Evolutionary conservation across 2,888 invertebrate species (phyloP).

Genomic region (Physocephala rufipes): DNA sequence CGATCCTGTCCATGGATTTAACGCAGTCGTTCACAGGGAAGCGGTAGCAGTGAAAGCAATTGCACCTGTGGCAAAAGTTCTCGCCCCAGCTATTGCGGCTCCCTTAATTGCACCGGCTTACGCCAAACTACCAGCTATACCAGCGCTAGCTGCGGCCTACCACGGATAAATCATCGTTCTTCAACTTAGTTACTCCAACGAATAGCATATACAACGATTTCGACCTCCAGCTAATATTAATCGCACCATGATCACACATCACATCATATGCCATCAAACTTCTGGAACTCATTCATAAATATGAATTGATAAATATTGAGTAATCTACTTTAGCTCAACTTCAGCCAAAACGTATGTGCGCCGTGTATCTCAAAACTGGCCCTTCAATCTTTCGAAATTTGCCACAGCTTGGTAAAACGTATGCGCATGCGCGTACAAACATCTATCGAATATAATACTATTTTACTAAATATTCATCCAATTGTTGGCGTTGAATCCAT

Average conservation of each 20-base stretch:
- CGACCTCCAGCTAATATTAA: slow-evolving; percentile 30
- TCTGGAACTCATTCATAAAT: too few species aligned
- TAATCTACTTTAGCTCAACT: too few species aligned
- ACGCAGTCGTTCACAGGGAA: slow-evolving; percentile 69
- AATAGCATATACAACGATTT: slow-evolving; percentile 29
- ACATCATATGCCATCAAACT: too few species aligned
- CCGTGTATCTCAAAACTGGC: too few species aligned
- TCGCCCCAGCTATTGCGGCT: slow-evolving; percentile 53
- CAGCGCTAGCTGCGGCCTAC: slow-evolving; percentile 39
- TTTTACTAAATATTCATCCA: background rate
- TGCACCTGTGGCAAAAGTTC: slow-evolving; percentile 60
- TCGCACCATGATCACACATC: background rate
- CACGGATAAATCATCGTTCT: slow-evolving; percentile 43
- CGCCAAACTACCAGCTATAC: slow-evolving; percentile 49
- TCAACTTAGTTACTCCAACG: slow-evolving; percentile 21
- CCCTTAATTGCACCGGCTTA: slow-evolving; percentile 50
- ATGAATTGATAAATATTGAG: too few species aligned
- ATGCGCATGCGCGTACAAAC: background rate
- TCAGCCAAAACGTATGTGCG: too few species aligned
- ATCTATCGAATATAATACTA: background rate
- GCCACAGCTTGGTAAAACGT: background rate
- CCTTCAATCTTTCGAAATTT: background rate
- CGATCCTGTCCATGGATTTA: slow-evolving; percentile 70
- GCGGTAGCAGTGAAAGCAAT: slow-evolving; percentile 58
- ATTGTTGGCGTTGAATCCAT: background rate